phyloP scores from a whole-genome alignment of 2,113 vertebrate genomes.

The Pluvialis apricaria region DNA sequence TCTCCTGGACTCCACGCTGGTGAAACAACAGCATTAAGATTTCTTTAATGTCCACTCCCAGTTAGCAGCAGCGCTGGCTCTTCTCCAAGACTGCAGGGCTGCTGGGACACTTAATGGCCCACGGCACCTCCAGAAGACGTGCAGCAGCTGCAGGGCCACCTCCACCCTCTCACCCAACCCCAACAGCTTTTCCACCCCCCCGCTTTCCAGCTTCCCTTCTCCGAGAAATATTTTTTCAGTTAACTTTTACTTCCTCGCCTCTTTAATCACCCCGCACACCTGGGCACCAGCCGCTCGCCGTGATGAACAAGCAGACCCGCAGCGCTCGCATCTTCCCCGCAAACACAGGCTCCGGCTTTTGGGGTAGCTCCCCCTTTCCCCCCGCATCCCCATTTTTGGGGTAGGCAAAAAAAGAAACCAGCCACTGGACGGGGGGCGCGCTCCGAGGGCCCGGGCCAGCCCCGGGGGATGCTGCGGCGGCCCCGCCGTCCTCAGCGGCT shows the following conservation, averaged over 20 bases:
- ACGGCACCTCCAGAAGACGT: neutral
- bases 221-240: neutral
- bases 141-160: neutral
- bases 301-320: neutral
- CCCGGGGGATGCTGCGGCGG: neutral
- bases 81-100: neutral
- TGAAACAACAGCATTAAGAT: neutral
- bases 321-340: neutral
- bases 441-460: neutral
- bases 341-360: neutral
- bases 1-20: neutral
- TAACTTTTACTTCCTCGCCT: neutral
- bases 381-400: neutral
- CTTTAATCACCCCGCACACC: neutral
- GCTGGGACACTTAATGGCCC: neutral
- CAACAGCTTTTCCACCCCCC: neutral
- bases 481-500: constrained; percentile 84
- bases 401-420: neutral
- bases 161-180: neutral
- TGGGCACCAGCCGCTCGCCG: neutral
- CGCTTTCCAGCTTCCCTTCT: neutral
- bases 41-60: neutral
- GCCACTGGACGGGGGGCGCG: neutral
- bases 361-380: neutral
- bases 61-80: neutral